phyloP scores from a whole-genome alignment of 1,140 invertebrate species.

The Bathynomus jamesi region DNA sequence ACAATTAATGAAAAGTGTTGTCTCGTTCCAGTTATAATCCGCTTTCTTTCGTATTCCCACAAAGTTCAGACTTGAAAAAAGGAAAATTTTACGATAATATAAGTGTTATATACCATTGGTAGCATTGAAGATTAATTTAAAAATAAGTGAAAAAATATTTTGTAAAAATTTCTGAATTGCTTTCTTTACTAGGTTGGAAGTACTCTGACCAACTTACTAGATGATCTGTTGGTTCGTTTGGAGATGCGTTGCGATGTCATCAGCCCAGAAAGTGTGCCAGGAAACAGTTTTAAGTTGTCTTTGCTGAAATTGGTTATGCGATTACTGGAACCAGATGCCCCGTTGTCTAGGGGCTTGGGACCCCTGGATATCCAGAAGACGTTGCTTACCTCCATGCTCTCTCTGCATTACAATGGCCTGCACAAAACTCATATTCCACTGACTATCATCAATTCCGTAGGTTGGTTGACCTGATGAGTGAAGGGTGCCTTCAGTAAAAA shows the following conservation, averaged over 20 bases:
- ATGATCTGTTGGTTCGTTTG: slow-evolving; percentile 61
- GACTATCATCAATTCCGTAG: slow-evolving; percentile 64
- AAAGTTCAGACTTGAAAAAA: too few species aligned
- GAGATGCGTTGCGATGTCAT: slow-evolving; percentile 60
- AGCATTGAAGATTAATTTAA: too few species aligned
- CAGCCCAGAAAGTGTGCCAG: slow-evolving; percentile 50
- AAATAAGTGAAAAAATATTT: too few species aligned
- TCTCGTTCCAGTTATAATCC: too few species aligned
- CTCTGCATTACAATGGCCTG: slow-evolving; percentile 57
- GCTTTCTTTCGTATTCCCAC: too few species aligned
- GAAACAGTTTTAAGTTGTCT: slow-evolving; percentile 57
- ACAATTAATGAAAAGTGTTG: too few species aligned
- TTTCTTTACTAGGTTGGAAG: slow-evolving; percentile 60
- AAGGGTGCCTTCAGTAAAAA: too few species aligned
- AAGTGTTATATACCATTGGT: too few species aligned
- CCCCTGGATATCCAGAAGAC: slow-evolving; percentile 72
- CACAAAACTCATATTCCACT: slow-evolving; percentile 60
- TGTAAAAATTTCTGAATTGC: too few species aligned
- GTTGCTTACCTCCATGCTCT: slow-evolving; percentile 58
- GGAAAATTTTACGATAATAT: too few species aligned
- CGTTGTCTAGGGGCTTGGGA: slow-evolving; percentile 60
- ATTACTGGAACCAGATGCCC: slow-evolving; percentile 60
- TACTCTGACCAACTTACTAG: slow-evolving; percentile 61
- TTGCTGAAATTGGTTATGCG: slow-evolving; percentile 62
- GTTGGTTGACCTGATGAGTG: slow-evolving; percentile 43